phyloP scores from a whole-genome alignment of 1,140 invertebrate species.

The Trypoxylus dichotomus region DNA sequence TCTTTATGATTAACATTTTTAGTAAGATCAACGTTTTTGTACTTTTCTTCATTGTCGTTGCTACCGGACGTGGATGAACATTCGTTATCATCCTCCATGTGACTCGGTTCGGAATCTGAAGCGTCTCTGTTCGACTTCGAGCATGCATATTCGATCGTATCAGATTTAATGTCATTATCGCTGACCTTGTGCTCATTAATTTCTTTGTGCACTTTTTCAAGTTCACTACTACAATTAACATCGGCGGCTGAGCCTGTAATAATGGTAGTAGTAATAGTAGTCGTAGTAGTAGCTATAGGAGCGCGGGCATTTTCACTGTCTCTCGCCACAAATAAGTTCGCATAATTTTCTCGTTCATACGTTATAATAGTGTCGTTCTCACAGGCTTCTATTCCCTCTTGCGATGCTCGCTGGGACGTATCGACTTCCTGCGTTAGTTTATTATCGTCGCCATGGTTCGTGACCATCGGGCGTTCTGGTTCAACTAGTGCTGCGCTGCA shows the following conservation, averaged over 20 bases:
- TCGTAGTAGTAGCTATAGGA: neutral
- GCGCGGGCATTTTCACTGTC: neutral
- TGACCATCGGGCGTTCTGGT: slow-evolving; percentile 22
- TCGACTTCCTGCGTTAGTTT: slow-evolving; percentile 29
- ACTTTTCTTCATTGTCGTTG: neutral
- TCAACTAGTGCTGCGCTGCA: slow-evolving; percentile 21
- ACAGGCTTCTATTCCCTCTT: slow-evolving; percentile 15
- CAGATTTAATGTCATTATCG: neutral
- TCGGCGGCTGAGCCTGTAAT: neutral
- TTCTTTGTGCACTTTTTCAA: slow-evolving; percentile 12
- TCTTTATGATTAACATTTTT: too few species aligned
- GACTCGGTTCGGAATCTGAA: neutral
- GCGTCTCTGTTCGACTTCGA: neutral
- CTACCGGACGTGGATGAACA: neutral
- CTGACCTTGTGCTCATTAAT: slow-evolving; percentile 4
- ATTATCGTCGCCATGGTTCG: slow-evolving; percentile 30
- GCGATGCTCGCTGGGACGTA: slow-evolving; percentile 26
- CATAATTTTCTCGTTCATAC: slow-evolving; percentile 12
- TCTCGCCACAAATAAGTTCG: slow-evolving; percentile 9
- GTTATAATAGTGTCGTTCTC: slow-evolving; percentile 21
- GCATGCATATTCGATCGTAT: neutral
- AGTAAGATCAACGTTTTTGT: neutral
- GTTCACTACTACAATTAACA: neutral
- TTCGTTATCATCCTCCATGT: too few species aligned
- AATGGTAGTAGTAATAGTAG: neutral